A percentile compares a stretch with the other conserved stretches of the same genome.
These are phyloP conservation scores for Leucophenga varia DNA, from an alignment of 1,140 invertebrate species.

Conservation along the genomic window DNA sequence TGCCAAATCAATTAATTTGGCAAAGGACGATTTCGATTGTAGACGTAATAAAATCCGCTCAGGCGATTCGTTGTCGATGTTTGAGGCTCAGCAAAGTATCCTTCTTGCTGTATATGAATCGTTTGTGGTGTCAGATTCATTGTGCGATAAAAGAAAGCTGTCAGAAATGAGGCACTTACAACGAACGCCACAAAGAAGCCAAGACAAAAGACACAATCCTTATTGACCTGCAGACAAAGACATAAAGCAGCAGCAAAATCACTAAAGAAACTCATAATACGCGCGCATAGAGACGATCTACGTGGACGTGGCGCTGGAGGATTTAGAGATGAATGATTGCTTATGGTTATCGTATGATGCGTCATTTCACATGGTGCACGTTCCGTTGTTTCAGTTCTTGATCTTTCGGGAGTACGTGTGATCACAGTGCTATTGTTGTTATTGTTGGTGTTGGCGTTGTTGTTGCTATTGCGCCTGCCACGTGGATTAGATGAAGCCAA, in stretches of 20 bases:
- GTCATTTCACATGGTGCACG: conserved; percentile 28
- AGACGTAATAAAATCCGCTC: conserved; percentile 34
- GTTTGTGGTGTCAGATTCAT: conserved; percentile 23
- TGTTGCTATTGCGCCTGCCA: background rate
- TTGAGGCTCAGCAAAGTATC: background rate
- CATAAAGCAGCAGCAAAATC: conserved; percentile 41
- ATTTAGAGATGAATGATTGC: too few relatives aligned
- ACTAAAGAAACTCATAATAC: conserved; percentile 16
- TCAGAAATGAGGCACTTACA: conserved; percentile 46
- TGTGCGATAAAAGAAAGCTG: conserved; percentile 49
- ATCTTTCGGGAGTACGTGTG: too few relatives aligned
- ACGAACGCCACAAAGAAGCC: conserved; percentile 50
- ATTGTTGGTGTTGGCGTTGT: background rate
- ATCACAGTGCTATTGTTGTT: too few relatives aligned
- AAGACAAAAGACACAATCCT: conserved; percentile 48
- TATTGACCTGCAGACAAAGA: conserved; percentile 46
- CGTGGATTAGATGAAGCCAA: background rate
- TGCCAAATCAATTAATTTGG: too few relatives aligned
- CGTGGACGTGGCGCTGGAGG: too few relatives aligned
- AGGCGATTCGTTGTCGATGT: background rate
- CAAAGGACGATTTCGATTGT: too few relatives aligned
- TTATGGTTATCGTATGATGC: conserved; percentile 39
- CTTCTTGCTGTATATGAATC: background rate
- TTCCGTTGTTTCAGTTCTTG: too few relatives aligned
- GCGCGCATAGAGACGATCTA: conserved; percentile 6